Base-by-base conservation (phyloP, 2,797 vertebrate genomes). In the Sebastes aleutianus region DNA sequence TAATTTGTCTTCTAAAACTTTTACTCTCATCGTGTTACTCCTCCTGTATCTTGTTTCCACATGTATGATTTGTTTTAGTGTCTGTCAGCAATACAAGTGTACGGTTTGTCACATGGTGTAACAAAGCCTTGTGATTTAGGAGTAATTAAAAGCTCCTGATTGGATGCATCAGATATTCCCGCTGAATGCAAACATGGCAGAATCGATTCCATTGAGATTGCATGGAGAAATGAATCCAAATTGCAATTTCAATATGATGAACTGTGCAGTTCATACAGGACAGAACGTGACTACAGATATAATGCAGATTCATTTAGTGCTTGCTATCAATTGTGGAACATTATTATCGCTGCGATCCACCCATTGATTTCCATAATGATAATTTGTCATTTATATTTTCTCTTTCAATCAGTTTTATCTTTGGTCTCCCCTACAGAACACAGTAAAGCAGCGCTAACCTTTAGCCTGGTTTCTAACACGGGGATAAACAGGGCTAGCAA, bases 401-500 rank as follows among this genome's bases (percentile, higher is more conserved):
- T 70, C 10, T 34, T 65, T 54, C 68, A 54, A 70, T 72, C 29
- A 14, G 9, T 47, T 73, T 62, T n/a, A 4, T 56, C 32, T 57
- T 27, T 59, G 12, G 7, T 65, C 20, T 70, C 57, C 53, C 14
- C 56, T 56, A 32, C 56, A 31, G 39, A 58, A 7, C 39, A 14
- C 43, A 63, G 29, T 6, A 2, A 66, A 4, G 36, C 69, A 29
- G 68, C 1, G 6, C 36, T 78, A 58, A 84, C 83, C 77, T 81
- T 82, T 74, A 73, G 59, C 53, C 71, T 43, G 16, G 43, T 47
- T 47, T 18, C 43, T 4, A 78, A 36, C 76, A 61, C 22, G 0
- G 64, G 73, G 82, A 77, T 83, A 63, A 87, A 63, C 20, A 3
- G 61, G 29, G 24, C 71, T 57, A 70, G 31, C 12, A 20, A 32